Conservation (phyloP, 2,797 vertebrate genomes). For the Alauda arvensis region DNA sequence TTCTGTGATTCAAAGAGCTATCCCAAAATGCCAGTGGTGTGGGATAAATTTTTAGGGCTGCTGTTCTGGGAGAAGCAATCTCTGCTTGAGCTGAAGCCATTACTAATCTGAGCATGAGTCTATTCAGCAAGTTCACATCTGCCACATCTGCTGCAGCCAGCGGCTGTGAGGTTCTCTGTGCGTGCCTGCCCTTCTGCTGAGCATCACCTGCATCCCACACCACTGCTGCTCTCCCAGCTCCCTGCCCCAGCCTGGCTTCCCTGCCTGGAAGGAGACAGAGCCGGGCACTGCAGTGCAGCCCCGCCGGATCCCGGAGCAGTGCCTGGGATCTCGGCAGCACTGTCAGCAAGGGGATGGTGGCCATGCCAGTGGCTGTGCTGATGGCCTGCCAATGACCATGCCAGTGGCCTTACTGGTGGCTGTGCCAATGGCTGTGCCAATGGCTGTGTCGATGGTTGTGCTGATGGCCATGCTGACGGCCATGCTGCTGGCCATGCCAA, state of each 20-base stretch:
- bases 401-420: too few relatives aligned
- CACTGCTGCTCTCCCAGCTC: rapidly evolving
- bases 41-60: background rate
- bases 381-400: background rate
- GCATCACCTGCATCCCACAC: background rate
- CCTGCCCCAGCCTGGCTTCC: background rate
- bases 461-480: too few relatives aligned
- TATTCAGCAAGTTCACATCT: background rate
- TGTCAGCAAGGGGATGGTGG: rapidly evolving
- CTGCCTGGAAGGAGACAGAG: background rate
- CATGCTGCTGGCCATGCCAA: too few relatives aligned
- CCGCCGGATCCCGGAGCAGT: rapidly evolving
- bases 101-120: background rate
- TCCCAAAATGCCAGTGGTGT: rapidly evolving
- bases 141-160: background rate
- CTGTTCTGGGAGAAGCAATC: background rate
- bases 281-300: background rate
- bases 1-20: background rate
- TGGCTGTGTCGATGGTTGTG: too few relatives aligned
- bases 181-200: background rate
- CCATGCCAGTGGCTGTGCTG: background rate
- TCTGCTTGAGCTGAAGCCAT: background rate
- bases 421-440: too few relatives aligned
- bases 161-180: rapidly evolving
- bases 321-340: background rate